Evolutionary conservation across 92 coral and sea anemone genomes (phyloP).

Genomic region (Parazoanthus darwini): DNA sequence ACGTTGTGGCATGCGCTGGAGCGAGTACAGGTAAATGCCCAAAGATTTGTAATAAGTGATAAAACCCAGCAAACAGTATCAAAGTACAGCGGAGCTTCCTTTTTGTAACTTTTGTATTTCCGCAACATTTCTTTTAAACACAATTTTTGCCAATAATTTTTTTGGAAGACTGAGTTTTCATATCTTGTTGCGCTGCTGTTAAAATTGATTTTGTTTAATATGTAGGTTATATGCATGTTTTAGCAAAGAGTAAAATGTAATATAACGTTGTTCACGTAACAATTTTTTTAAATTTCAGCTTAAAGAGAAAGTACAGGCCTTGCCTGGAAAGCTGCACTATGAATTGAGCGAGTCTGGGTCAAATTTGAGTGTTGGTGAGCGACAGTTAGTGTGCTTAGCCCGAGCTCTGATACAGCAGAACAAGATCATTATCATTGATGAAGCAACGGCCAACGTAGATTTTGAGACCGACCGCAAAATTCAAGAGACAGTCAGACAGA

Average conservation of each 20-base stretch:
- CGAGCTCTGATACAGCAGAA: constrained; percentile 35
- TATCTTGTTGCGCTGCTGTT: too few relatives aligned
- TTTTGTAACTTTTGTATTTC: background rate
- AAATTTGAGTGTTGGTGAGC: constrained; percentile 31
- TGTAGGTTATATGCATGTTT: too few relatives aligned
- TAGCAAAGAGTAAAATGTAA: too few relatives aligned
- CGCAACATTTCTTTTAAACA: too few relatives aligned
- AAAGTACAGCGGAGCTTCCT: background rate
- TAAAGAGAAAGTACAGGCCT: constrained; percentile 31
- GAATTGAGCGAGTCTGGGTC: constrained; percentile 25
- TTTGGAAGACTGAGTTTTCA: too few relatives aligned
- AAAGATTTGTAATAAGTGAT: background rate
- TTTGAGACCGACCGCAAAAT: constrained; percentile 43
- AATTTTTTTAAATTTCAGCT: background rate
- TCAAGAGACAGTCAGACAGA: constrained; percentile 29
- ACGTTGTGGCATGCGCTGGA: constrained; percentile 42
- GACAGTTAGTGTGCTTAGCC: constrained; percentile 31
- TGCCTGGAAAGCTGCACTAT: constrained; percentile 21
- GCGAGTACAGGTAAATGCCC: constrained; percentile 12
- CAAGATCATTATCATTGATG: constrained; percentile 32
- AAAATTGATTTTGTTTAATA: too few relatives aligned
- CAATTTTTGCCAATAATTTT: too few relatives aligned
- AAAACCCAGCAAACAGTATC: background rate
- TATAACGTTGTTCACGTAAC: background rate
- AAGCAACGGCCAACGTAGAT: constrained; percentile 45